phyloP scores from a whole-genome alignment of 2,113 vertebrate genomes.

The Syngnathus typhle region DNA sequence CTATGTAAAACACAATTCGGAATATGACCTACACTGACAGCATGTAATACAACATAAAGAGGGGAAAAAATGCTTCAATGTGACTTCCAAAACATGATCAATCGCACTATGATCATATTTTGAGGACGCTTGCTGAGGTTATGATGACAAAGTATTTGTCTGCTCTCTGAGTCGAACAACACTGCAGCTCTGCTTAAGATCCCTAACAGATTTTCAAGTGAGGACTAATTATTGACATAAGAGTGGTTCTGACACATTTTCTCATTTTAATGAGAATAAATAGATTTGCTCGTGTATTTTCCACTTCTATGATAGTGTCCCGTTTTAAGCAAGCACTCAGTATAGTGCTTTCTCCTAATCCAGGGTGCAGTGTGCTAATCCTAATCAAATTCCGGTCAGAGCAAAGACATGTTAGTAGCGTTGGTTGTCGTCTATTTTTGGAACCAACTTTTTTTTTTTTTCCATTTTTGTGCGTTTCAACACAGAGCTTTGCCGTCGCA shows the following conservation, averaged over 20 bases:
- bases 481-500: slow-evolving; percentile 25
- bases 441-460: slow-evolving; percentile 1
- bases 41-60: slow-evolving; percentile 23
- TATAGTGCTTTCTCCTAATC: neutral
- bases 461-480: slow-evolving; percentile 12
- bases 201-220: neutral
- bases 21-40: slow-evolving; percentile 21
- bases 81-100: slow-evolving; percentile 5
- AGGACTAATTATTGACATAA: no score
- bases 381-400: slow-evolving; percentile 21
- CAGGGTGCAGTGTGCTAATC: slow-evolving; percentile 1
- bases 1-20: slow-evolving; percentile 37
- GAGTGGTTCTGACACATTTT: neutral
- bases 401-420: slow-evolving; percentile 2
- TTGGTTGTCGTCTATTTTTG: slow-evolving; percentile 38
- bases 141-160: no score
- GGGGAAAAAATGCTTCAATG: slow-evolving; percentile 1
- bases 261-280: neutral
- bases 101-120: neutral
- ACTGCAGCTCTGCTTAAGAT: no score
- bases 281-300: neutral
- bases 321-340: neutral
- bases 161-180: no score
- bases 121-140: neutral
- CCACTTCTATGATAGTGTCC: neutral